Base-by-base conservation (phyloP, 2,888 invertebrate genomes). In the Rotaria magnacalcarata region DNA sequence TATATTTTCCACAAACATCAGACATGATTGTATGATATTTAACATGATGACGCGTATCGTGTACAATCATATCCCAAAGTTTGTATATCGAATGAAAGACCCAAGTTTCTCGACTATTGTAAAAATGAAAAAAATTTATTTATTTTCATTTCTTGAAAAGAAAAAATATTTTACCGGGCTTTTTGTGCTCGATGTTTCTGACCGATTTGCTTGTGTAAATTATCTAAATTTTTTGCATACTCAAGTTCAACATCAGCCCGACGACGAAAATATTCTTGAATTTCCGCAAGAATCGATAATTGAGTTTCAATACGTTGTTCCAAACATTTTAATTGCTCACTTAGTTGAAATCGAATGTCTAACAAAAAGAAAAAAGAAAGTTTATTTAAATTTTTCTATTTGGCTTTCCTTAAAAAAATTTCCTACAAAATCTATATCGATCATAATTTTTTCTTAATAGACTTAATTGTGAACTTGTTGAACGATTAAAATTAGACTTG, bases 301-400 rank as follows among this genome's bases (percentile, higher is more conserved):
- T 97, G 96, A 87, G 95, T 95, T 92, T 97, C 97, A 92, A 96
- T 94, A 88, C 97, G 94, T 89, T 94, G 93, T 92, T 97, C 97
- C 92, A 97, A 93, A 92, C 95, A 95, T 93, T 95, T 94, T 92
- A 96, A 92, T 93, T 97, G 97, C 92, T 97, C 97, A 91, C 94
- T 94, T 90, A 97, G 92, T 93, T 97, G 96, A 90, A 94, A 92
- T 47, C 80, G 43, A n/a, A 80, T 80, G 7, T 80, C 80, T 80
- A 80, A 8, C 3, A 47, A 47, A 6, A 80, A n/a, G n/a, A 47
- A 21, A 75, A 47, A 75, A 75, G 7, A 2, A 75, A 75, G 2
- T 41, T 4, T 41, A 21, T 41, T 1, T 41, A 41, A 50, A 50
- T 50, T 11, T 8, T 50, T 50, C 34, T 34, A 2, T 34, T 34